phyloP scores from a whole-genome alignment of 2,113 vertebrate genomes.

The Labeo rohita region DNA sequence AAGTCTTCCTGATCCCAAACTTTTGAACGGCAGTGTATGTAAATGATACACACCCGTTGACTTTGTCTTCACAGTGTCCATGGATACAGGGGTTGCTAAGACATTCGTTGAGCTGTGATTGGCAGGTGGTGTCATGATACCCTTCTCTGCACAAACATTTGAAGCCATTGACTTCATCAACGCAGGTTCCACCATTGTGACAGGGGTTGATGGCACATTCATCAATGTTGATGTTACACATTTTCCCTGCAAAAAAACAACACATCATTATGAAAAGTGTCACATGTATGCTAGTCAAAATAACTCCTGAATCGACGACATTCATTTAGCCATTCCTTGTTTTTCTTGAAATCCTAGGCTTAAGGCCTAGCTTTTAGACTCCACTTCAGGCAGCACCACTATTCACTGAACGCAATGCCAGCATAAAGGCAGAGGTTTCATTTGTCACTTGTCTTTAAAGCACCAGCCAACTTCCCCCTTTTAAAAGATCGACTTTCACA shows the following conservation, averaged over 20 bases:
- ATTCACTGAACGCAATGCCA: constrained; percentile 64
- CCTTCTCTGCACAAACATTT: constrained; percentile 89
- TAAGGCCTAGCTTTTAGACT: constrained; percentile 62
- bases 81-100: constrained; percentile 94
- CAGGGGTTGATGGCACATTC: constrained; percentile 90
- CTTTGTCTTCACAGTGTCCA: constrained; percentile 85
- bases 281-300: neutral
- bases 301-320: constrained; percentile 37
- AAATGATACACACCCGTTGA: constrained; percentile 83
- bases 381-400: constrained; percentile 67
- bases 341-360: constrained; percentile 61
- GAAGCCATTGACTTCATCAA: constrained; percentile 87
- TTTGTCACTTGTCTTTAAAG: constrained; percentile 71
- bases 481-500: constrained; percentile 82
- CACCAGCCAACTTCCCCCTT: constrained; percentile 68
- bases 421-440: constrained; percentile 67
- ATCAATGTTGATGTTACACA: constrained; percentile 92
- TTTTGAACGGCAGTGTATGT: neutral
- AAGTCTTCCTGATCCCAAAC: neutral
- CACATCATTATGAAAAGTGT: neutral
- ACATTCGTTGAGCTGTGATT: constrained; percentile 94
- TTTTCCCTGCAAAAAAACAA: constrained; percentile 76
- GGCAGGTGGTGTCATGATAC: constrained; percentile 88
- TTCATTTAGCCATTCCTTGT: constrained; percentile 53
- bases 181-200: constrained; percentile 91